Evolutionary conservation across 2,888 invertebrate species (phyloP).

Genomic region (Nezara viridula): DNA sequence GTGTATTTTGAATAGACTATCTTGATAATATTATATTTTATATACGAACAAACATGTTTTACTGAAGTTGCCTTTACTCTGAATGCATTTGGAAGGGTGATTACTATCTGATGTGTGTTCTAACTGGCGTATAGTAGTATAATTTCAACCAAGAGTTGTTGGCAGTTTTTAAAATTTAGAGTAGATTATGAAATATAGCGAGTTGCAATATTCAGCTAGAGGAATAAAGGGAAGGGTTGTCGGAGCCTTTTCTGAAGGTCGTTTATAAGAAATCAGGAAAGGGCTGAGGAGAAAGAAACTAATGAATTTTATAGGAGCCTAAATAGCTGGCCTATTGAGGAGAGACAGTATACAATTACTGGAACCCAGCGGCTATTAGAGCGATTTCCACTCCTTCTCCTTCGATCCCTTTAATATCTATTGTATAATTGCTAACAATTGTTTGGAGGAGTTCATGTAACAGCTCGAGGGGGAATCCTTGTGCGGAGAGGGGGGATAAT

Average conservation of each 20-base stretch:
- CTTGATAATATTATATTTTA: no score
- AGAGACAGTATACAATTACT: neutral
- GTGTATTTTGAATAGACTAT: no score
- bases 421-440: slow-evolving; percentile 32
- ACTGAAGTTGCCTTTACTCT: no score
- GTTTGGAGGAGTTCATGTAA: slow-evolving; percentile 3
- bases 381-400: slow-evolving; percentile 48
- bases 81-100: no score
- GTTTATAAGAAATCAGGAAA: neutral
- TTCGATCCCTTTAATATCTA: slow-evolving; percentile 51
- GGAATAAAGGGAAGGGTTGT: neutral
- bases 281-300: neutral
- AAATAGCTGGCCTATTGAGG: neutral
- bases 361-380: slow-evolving; percentile 5
- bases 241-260: neutral
- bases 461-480: neutral
- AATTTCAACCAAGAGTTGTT: no score
- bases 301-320: neutral
- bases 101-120: no score
- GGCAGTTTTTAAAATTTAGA: no score
- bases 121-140: no score
- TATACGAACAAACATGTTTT: no score
- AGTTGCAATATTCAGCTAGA: neutral
- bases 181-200: no score
- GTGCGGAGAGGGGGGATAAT: neutral